Evolutionary conservation across 2,888 invertebrate genomes (phyloP), one percentile per base, ranked within the genome.

Genomic region (Oxyscelio sp.): DNA sequence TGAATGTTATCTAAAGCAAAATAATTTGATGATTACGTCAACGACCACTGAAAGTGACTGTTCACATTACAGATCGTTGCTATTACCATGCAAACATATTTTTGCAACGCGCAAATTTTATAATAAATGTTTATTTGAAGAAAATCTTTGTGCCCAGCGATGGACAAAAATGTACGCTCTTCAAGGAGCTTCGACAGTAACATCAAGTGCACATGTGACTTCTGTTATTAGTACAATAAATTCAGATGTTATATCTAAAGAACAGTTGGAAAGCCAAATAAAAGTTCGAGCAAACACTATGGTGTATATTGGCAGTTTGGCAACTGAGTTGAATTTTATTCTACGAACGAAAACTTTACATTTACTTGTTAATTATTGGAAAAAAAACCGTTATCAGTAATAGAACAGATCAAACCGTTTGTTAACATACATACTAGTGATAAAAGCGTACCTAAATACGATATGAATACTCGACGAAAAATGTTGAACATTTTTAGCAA

Each of bases 11-110:
- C 17, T 13, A 6, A 58, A 34, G 19, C 17, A 22, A 17, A 56
- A 58, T 19, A 19, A 58, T 15, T 3, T 13, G 5, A 58, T 19
- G 1, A 19, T 58, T n/a, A 40, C 21, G 22, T 4, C 59, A 22
- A 40, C 19, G 1, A 2, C 40, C 3, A 58, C 52, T 9, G 15
- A 38, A 27, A 63, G 73, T 59, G 11, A 61, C 0, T 74, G 74
- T 15, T 0, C 13, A 9, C 40, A 63, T 40, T 24, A 43, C 19
- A 8, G 19, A 59, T 48, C 38, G 0, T 4, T 73, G 3, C 19
- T 15, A 2, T 52, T 73, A n/a, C 71, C 61, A 2, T 73, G 61
- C 15, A 48, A 31, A 34, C 71, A 73, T 17, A 48, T 73, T 15
- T 59, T 73, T 61, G 22, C 50, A 13, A 52, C 38, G 0, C 19